Conservation (phyloP, 2,797 vertebrate species). For the Halcyon badia region DNA sequence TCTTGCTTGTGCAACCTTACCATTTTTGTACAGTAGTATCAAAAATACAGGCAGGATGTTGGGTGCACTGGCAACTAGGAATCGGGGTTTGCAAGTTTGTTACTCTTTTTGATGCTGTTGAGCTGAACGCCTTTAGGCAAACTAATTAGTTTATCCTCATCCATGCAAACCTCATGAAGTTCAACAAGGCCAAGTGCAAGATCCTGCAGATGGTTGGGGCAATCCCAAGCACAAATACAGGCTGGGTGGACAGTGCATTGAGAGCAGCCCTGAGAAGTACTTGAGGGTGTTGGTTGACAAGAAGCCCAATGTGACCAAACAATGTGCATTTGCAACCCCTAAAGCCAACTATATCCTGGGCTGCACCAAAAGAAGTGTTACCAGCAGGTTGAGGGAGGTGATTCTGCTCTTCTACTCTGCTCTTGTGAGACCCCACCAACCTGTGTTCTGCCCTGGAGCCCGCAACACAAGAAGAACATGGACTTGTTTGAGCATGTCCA, state of each 20-base stretch:
- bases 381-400: neutral
- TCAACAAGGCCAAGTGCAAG: neutral
- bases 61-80: neutral
- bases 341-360: neutral
- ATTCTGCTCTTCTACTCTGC: neutral
- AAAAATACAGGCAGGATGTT: neutral
- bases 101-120: neutral
- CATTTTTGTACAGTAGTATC: neutral
- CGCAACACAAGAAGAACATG: no score
- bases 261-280: neutral
- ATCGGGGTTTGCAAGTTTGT: neutral
- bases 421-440: neutral
- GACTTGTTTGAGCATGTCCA: neutral
- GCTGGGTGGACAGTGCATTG: neutral
- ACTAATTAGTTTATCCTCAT: neutral
- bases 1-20: neutral
- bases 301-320: neutral
- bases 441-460: no score
- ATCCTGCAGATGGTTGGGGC: neutral
- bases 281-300: neutral
- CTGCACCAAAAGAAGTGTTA: neutral
- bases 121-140: neutral
- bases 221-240: no score
- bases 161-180: neutral
- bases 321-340: neutral